A percentile compares a stretch with the other conserved stretches of the same genome.
Evolutionary conservation across 2,888 invertebrate species (phyloP).

Genomic region (Camptogramma bilineatum): DNA sequence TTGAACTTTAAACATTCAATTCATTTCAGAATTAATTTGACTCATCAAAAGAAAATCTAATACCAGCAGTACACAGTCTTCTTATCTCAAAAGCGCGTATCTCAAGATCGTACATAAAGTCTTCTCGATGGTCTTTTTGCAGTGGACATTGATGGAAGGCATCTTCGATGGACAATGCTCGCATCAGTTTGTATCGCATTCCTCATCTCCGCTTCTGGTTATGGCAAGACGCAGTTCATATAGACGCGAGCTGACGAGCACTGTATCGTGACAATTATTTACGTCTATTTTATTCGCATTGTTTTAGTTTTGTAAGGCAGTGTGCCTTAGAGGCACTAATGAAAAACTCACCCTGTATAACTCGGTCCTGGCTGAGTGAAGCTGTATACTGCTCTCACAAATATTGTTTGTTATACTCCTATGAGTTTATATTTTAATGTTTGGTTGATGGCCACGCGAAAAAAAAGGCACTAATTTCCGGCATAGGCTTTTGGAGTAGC

Average conservation of each 20-base stretch:
- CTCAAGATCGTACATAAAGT: constrained; percentile 53
- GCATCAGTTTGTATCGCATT: constrained; percentile 64
- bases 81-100: constrained; percentile 43
- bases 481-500: no score
- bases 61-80: background rate
- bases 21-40: background rate
- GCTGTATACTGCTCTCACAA: no score
- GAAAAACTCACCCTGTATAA: no score
- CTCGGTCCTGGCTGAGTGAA: no score
- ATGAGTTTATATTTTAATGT: no score
- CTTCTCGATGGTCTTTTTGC: constrained; percentile 41
- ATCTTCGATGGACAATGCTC: constrained; percentile 65
- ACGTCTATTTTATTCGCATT: background rate
- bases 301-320: no score
- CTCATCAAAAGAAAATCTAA: background rate
- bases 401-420: no score
- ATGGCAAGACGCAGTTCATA: constrained; percentile 42
- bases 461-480: no score
- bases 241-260: constrained; percentile 12
- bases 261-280: background rate
- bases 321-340: no score
- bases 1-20: background rate
- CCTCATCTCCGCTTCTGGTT: constrained; percentile 62
- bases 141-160: constrained; percentile 50
- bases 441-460: no score